Conservation (phyloP, 2,113 vertebrate species). For the Dasyurus viverrinus region DNA sequence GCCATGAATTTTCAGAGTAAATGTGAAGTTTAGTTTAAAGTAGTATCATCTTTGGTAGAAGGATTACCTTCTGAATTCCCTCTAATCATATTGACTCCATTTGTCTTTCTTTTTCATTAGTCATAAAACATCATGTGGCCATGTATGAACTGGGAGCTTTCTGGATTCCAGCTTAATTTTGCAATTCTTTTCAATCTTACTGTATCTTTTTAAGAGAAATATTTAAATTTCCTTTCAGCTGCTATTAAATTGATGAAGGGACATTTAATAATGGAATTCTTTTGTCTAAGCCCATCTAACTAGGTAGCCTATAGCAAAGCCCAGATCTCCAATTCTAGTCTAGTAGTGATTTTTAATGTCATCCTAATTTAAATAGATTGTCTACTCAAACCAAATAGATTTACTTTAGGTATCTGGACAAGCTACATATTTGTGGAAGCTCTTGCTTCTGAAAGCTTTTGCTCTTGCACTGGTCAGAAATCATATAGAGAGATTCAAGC, state of each 20-base stretch:
- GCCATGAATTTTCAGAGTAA: not conserved
- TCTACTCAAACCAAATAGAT: slow-evolving; percentile 4
- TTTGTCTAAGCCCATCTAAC: not conserved
- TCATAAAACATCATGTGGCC: slow-evolving; percentile 45
- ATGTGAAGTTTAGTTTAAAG: not conserved
- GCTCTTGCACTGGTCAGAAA: not conserved
- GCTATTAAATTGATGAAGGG: slow-evolving; percentile 44
- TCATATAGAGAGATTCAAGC: not conserved
- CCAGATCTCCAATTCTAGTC: not conserved
- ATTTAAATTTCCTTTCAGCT: slow-evolving; percentile 59
- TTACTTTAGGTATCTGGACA: not conserved
- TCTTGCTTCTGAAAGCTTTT: not conserved
- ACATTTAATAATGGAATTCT: slow-evolving; percentile 2
- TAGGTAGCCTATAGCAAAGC: not conserved
- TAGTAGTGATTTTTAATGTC: not conserved
- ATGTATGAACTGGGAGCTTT: slow-evolving; percentile 51
- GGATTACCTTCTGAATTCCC: rapidly evolving
- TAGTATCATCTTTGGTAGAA: not conserved
- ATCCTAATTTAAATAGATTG: not conserved
- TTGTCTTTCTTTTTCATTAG: slow-evolving; percentile 29
- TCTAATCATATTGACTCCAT: slow-evolving; percentile 16
- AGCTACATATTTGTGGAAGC: not conserved
- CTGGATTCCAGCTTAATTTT: slow-evolving; percentile 22
- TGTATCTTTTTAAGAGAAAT: slow-evolving; percentile 10
- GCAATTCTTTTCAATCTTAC: slow-evolving; percentile 23